Evolutionary conservation across 2,113 vertebrate species (phyloP).

Genomic region (Chaetodon trifascialis): DNA sequence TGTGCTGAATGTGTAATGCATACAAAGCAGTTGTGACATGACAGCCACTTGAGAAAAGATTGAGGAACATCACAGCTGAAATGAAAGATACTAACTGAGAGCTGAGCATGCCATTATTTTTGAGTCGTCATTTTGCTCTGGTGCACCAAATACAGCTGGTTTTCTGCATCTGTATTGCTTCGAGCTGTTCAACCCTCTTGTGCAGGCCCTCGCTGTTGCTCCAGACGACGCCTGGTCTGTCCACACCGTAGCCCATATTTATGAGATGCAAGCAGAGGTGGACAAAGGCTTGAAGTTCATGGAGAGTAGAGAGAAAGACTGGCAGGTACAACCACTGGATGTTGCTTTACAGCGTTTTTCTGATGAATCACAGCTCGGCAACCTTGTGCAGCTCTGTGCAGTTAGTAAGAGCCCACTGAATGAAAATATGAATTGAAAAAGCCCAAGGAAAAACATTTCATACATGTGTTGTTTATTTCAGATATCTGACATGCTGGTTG

Average conservation of each 20-base stretch:
- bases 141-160: neutral
- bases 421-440: neutral
- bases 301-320: constrained; percentile 88
- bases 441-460: neutral
- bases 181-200: neutral
- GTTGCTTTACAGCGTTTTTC: neutral
- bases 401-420: neutral
- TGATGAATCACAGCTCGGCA: neutral
- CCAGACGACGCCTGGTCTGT: constrained; percentile 90
- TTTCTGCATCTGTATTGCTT: neutral
- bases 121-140: neutral
- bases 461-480: constrained; percentile 71
- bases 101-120: constrained; percentile 15
- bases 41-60: constrained; percentile 16
- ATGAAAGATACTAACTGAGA: constrained; percentile 9
- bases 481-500: constrained; percentile 90
- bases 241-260: constrained; percentile 92
- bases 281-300: constrained; percentile 91
- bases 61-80: neutral
- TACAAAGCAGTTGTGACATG: constrained; percentile 13
- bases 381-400: neutral
- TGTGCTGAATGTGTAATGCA: constrained; percentile 11
- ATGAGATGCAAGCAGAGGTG: constrained; percentile 93
- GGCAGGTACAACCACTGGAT: constrained; percentile 86
- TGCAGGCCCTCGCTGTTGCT: constrained; percentile 87